Evolutionary conservation across 2,797 vertebrate species (phyloP).

Genomic region (Sparidentex hasta): DNA sequence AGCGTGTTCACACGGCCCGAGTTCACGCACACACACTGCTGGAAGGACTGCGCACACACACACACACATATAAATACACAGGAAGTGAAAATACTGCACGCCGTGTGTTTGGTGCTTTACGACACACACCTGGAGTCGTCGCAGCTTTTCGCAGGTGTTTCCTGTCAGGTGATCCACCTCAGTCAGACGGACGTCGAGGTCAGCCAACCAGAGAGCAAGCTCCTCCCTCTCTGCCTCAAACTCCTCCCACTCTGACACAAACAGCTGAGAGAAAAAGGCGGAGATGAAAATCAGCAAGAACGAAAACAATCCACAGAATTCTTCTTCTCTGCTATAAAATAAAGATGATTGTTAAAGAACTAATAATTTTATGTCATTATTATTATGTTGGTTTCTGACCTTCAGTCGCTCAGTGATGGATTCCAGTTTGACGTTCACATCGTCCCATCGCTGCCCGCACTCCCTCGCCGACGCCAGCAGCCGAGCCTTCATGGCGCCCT

Average conservation of each 20-base stretch:
- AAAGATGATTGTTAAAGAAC: no score
- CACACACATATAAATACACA: background rate
- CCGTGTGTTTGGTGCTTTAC: background rate
- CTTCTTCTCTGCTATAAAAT: no score
- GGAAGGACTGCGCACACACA: constrained; percentile 78
- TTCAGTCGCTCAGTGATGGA: constrained; percentile 71
- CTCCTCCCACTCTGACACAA: constrained; percentile 83
- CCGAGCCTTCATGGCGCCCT: constrained; percentile 60
- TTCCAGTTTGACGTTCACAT: constrained; percentile 72
- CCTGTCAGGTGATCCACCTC: constrained; percentile 85
- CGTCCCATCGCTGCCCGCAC: constrained; percentile 81
- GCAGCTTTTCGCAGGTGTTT: constrained; percentile 83
- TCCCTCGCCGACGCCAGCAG: constrained; percentile 71
- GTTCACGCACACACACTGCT: constrained; percentile 84
- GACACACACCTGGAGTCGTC: constrained; percentile 83
- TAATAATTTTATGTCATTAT: no score
- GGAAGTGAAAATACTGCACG: no score
- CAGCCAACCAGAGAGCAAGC: constrained; percentile 84
- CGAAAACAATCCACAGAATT: no score
- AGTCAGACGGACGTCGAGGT: constrained; percentile 84
- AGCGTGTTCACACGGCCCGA: constrained; percentile 80
- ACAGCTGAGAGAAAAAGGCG: constrained; percentile 62
- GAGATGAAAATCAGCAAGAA: no score
- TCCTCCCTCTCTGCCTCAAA: constrained; percentile 86
- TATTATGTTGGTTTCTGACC: constrained; percentile 60